Base-by-base conservation (phyloP, 2,888 invertebrate genomes). In the Caenorhabditis macrosperma region DNA sequence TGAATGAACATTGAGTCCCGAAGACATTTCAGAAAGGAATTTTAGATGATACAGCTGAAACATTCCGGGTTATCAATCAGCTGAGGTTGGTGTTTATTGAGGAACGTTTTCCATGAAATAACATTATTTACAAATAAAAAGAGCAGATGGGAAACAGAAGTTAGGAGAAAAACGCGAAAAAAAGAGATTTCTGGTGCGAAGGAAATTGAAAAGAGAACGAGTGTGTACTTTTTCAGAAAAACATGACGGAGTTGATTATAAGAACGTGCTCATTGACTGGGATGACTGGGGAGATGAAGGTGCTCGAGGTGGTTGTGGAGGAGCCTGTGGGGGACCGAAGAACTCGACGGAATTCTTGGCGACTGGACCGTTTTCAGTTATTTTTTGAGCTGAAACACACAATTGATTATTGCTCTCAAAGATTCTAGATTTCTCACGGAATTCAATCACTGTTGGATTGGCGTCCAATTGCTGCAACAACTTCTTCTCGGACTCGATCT, bases 321-420 rank as follows among this genome's bases (percentile, higher is more conserved):
- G 55, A 7, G 30, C 9, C 30, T 72, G 72, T 28, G 79, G 79
- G 1, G 79, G 79, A 30, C 79, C 79, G 35, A 79, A 79, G 46
- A 79, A 75, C 38, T 79, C 79, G 0, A 79, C 74, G 0, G 78
- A 78, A 12, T 60, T 78, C 38, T 74, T 74, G 12, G 54, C 22
- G 2, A 10, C 12, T 17, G 33, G 20, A 5, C 48, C 35, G 2
- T 15, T 35, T 9, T 20, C 33, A 0, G 2, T 12, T 7, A 48
- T 38, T 63, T 72, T 72, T 67, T 72, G 72, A n/a, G 74, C 79
- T 79, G 63, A 24, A 67, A 63, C 4, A 9, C 20, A 2, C 10
- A 33, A 33, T 44, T 17, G 17, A 10, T 17, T 17, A n/a, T n/a
- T n/a, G n/a, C n/a, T n/a, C n/a, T n/a, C n/a, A n/a, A 1, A 15